These are phyloP conservation scores for Criorhina ranunculi DNA, from an alignment of 2,888 invertebrate species.

Conservation along the genomic window DNA sequence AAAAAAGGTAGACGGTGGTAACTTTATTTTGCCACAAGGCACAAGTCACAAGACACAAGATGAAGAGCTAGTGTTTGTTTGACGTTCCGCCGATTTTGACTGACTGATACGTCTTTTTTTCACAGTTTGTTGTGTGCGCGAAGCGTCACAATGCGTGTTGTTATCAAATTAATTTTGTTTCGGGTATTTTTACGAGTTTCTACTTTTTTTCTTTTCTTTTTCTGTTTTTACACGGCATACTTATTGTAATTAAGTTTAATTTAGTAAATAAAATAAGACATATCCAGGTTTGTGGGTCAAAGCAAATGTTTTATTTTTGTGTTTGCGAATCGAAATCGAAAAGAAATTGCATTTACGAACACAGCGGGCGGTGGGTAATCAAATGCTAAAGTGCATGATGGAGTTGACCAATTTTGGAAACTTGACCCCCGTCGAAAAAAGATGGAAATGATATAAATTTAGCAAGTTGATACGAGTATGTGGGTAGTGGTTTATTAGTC, in stretches of 20 bases:
- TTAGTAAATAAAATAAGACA: slow-evolving; percentile 41
- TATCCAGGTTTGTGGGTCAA: slow-evolving; percentile 69
- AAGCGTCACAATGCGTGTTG: slow-evolving; percentile 49
- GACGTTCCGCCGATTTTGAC: slow-evolving; percentile 25
- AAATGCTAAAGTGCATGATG: slow-evolving; percentile 11
- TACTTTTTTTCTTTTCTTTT: slow-evolving; percentile 11
- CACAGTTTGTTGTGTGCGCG: neutral
- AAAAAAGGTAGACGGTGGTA: neutral
- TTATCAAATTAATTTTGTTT: slow-evolving; percentile 37
- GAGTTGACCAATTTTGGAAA: slow-evolving; percentile 27
- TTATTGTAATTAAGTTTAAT: slow-evolving; percentile 60
- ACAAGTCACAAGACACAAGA: neutral
- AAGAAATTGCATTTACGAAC: slow-evolving; percentile 16
- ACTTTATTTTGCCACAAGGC: neutral
- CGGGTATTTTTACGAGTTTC: slow-evolving; percentile 11
- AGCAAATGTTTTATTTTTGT: slow-evolving; percentile 36
- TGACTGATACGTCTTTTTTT: too few species aligned
- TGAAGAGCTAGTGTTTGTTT: slow-evolving; percentile 2
- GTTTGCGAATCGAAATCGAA: neutral
- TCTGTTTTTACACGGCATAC: slow-evolving; percentile 27
- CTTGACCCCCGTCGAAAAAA: slow-evolving; percentile 3
- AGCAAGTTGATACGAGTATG: too few species aligned
- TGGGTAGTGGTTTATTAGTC: slow-evolving; percentile 11
- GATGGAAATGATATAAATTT: neutral
- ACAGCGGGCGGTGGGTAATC: neutral